Percentiles rank a stretch among this genome's conserved stretches.
phyloP scores from a whole-genome alignment of 2,797 vertebrate genomes.

The Crocidura indochinensis region DNA sequence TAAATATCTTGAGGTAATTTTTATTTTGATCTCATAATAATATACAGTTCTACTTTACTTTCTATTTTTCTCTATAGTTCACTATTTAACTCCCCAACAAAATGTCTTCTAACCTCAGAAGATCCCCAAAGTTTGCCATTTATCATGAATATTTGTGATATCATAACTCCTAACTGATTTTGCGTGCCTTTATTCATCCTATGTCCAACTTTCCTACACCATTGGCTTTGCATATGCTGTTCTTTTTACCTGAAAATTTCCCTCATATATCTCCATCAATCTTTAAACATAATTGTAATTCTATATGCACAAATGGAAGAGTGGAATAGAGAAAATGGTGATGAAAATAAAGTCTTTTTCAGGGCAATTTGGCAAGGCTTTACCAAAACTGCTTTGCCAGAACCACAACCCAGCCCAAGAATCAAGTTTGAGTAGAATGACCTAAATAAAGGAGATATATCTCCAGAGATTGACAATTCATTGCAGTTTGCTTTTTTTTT shows the following conservation, averaged over 20 bases:
- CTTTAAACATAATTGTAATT: constrained; percentile 35
- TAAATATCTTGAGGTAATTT: neutral
- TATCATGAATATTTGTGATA: neutral
- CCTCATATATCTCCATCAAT: constrained; percentile 15
- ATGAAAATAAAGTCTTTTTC: too few relatives aligned
- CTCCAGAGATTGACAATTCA: neutral
- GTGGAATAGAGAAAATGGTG: neutral
- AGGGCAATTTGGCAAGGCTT: too few relatives aligned
- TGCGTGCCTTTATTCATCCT: neutral
- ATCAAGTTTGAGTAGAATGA: neutral
- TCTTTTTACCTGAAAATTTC: constrained; percentile 30
- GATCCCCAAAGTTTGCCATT: neutral
- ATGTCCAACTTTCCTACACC: too few relatives aligned
- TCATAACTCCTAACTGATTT: neutral
- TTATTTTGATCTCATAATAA: constrained; percentile 21
- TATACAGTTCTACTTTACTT: constrained; percentile 33
- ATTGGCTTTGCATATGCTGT: constrained; percentile 8
- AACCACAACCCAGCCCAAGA: neutral
- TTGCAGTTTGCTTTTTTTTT: neutral
- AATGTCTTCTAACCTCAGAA: neutral
- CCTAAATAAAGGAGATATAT: neutral
- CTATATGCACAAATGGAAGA: neutral
- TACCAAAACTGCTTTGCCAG: too few relatives aligned
- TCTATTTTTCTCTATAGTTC: neutral
- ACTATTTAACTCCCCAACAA: neutral